Evolutionary conservation across 2,888 invertebrate species (phyloP).

Genomic region (Hyposoter dolosus): DNA sequence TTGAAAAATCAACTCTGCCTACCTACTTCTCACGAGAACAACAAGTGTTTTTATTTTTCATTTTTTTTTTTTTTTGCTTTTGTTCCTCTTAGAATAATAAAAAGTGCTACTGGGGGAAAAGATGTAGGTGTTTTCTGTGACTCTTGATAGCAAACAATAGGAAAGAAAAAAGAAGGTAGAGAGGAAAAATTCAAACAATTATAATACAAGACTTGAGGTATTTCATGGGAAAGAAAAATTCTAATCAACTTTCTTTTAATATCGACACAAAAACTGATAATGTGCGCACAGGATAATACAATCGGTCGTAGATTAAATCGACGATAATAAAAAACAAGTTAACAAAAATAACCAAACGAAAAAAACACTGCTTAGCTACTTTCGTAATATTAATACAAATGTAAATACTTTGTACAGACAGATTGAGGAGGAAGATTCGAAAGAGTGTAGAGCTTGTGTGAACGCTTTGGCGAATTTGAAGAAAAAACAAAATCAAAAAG

Average conservation of each 20-base stretch:
- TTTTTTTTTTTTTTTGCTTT: neutral
- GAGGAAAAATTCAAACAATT: constrained; percentile 34
- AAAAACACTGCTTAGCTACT: constrained; percentile 31
- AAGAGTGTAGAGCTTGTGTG: constrained; percentile 51
- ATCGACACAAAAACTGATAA: neutral
- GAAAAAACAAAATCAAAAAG: constrained; percentile 36
- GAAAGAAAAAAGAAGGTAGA: constrained; percentile 24
- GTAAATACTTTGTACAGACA: constrained; percentile 63
- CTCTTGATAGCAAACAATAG: constrained; percentile 30
- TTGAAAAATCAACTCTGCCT: constrained; percentile 70
- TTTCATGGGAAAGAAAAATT: constrained; percentile 60
- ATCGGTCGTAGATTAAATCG: constrained; percentile 10
- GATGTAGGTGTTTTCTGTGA: constrained; percentile 42
- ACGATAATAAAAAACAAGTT: neutral
- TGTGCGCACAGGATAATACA: constrained; percentile 8
- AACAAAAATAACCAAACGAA: neutral
- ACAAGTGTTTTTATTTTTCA: constrained; percentile 48
- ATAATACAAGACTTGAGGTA: constrained; percentile 51
- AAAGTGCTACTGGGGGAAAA: constrained; percentile 68
- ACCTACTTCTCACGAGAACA: constrained; percentile 72
- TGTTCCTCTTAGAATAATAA: constrained; percentile 22
- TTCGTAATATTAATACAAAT: constrained; percentile 42
- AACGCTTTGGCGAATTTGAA: constrained; percentile 26
- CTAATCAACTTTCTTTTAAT: constrained; percentile 18
- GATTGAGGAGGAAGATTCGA: constrained; percentile 1